These are phyloP conservation scores for Rhimphoctona megacephalus DNA, from an alignment of 2,888 invertebrate genomes.

Conservation along the genomic window DNA sequence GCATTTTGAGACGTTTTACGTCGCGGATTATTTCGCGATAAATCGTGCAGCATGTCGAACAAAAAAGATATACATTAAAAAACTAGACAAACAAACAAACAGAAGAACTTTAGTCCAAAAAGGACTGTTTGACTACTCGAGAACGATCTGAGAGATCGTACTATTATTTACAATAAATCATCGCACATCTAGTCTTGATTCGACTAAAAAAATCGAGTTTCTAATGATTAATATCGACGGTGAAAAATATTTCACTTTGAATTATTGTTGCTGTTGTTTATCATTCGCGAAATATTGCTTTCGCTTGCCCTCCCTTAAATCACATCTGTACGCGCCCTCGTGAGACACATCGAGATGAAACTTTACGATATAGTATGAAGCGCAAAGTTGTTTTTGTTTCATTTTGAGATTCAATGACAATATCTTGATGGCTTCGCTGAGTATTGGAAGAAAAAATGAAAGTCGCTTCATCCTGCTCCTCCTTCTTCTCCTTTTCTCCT, in stretches of 20 bases:
- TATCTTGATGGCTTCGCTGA: conserved; percentile 13
- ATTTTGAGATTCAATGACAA: conserved; percentile 29
- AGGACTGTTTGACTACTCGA: conserved; percentile 49
- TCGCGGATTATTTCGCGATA: conserved; percentile 26
- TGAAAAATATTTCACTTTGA: not conserved
- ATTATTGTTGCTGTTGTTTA: not conserved
- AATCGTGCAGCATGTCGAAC: conserved; percentile 6
- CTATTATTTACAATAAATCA: conserved; percentile 56
- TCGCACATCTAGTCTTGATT: conserved; percentile 26
- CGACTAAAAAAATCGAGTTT: conserved; percentile 23
- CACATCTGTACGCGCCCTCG: not conserved
- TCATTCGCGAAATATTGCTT: conserved; percentile 2
- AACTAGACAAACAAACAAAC: conserved; percentile 25
- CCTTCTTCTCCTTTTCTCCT: not conserved
- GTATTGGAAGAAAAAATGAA: conserved; percentile 18
- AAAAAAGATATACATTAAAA: conserved; percentile 9
- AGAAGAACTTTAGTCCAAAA: conserved; percentile 20
- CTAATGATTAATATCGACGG: not conserved
- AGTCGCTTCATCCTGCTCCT: not conserved
- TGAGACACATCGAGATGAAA: conserved; percentile 20
- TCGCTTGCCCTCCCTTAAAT: conserved; percentile 4
- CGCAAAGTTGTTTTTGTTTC: not conserved
- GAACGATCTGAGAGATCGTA: conserved; percentile 29
- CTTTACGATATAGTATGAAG: not conserved
- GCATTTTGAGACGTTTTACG: not conserved